Evolutionary conservation across 2,113 vertebrate genomes (phyloP), one percentile per base, ranked within the genome.

Genomic region (Oryzias melastigma): DNA sequence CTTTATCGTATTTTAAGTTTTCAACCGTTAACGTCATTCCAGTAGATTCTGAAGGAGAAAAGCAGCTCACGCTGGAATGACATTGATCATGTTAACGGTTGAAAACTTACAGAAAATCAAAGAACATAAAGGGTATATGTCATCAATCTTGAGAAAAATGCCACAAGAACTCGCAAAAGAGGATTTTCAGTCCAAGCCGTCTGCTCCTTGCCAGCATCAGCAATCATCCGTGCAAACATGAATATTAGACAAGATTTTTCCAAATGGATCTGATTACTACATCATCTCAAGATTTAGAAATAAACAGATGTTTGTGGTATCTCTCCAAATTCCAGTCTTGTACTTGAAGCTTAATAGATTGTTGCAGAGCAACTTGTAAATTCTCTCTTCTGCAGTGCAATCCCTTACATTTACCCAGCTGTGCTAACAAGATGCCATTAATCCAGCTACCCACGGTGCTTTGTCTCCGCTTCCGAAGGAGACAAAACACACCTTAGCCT

Each of bases 161-260:
- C 44, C 22, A 35, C 29, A 5, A 43, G 43, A 51, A 43, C 50
- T 40, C 50, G 55, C 42, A 48, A 44, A 16, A 48, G 14, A 55
- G 46, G 1, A 7, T 50, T 35, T 41, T 56, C 17, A 60, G 50
- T 22, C n/a, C 27, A 15, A 29, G 27, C 19, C 19, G 29, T 29
- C 46, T 27, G 43, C 72, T 49, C 60, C 6, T 45, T 63, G 20
- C 17, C 14, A 14, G 24, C 50, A 19, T 41, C 24, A 52, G 15
- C 20, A 16, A 42, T 44, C 12, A 18, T 42, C 51, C 40, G 58
- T 14, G 53, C 51, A 4, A n/a, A 66, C 44, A 60, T 65, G 42
- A 27, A 55, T 58, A 46, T 72, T 65, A 71, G 41, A 50, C 47
- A 69, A 54, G 15, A 62, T 65, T 56, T 68, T 35, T 7, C n/a